Conservation (phyloP, 2,888 invertebrate genomes). For the Lycia hirtaria region DNA sequence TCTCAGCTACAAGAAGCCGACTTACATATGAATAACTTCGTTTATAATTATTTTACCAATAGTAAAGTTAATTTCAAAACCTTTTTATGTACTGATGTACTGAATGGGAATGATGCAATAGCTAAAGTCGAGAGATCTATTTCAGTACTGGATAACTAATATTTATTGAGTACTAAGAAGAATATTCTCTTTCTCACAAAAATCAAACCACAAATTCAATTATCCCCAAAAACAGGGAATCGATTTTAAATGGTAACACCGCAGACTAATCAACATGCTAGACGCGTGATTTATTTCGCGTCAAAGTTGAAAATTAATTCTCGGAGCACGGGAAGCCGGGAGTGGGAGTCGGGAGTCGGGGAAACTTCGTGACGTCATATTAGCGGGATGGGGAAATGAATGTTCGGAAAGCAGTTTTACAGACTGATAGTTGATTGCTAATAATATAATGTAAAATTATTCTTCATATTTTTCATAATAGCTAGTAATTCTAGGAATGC, state of each 20-base stretch:
- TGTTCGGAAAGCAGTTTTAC: not conserved
- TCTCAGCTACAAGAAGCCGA: too few relatives aligned
- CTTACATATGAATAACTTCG: too few relatives aligned
- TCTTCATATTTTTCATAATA: not conserved
- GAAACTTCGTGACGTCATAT: conserved; percentile 32
- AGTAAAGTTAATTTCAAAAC: too few relatives aligned
- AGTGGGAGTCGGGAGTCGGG: conserved; percentile 6
- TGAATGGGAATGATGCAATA: too few relatives aligned
- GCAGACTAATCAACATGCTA: conserved; percentile 71
- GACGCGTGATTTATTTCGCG: conserved; percentile 73
- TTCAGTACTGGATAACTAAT: too few relatives aligned
- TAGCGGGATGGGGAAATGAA: conserved; percentile 19
- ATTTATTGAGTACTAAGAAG: too few relatives aligned
- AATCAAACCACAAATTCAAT: conserved; percentile 42
- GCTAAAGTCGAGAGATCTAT: too few relatives aligned
- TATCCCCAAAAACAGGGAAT: conserved; percentile 52
- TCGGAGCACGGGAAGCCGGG: conserved; percentile 57
- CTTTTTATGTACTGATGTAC: too few relatives aligned
- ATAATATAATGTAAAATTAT: not conserved
- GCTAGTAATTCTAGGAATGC: too few relatives aligned
- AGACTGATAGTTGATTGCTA: not conserved
- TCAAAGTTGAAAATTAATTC: conserved; percentile 81
- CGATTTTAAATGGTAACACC: conserved; percentile 61
- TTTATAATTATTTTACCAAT: too few relatives aligned
- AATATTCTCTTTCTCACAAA: conserved; percentile 5